A percentile compares a stretch with the other conserved stretches of the same genome.
Conservation (phyloP, 2,888 invertebrate genomes). For the Schizaphis graminum region DNA sequence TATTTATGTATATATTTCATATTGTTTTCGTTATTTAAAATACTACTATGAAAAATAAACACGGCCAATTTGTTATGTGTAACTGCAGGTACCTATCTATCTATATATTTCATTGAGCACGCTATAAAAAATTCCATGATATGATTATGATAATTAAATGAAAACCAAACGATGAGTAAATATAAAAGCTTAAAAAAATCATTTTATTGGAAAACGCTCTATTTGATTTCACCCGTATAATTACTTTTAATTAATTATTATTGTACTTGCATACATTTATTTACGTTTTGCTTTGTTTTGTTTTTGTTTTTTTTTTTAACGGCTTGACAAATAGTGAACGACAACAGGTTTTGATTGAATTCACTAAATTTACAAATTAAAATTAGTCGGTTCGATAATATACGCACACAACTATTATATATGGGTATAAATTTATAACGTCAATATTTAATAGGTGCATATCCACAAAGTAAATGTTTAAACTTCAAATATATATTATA, state of each 20-base stretch:
- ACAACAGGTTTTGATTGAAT: slow-evolving; percentile 31
- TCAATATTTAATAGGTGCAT: background rate
- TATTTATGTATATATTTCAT: background rate
- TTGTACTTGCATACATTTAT: background rate
- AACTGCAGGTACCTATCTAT: background rate
- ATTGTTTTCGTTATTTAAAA: background rate
- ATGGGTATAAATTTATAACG: background rate
- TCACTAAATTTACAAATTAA: slow-evolving; percentile 2
- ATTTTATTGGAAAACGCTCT: slow-evolving; percentile 17
- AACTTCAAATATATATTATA: background rate
- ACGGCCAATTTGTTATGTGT: background rate
- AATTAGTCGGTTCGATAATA: background rate
- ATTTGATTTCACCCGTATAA: background rate
- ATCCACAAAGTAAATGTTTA: background rate
- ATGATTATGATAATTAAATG: slow-evolving; percentile 16
- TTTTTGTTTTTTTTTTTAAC: too few relatives aligned
- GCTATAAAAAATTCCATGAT: background rate
- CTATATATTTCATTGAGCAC: background rate
- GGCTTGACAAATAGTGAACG: background rate
- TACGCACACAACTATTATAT: background rate
- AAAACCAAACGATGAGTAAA: slow-evolving; percentile 39
- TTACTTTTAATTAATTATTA: slow-evolving; percentile 16
- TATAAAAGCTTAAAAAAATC: slow-evolving; percentile 11
- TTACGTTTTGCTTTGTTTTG: background rate
- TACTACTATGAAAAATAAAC: background rate